A percentile compares a stretch with the other conserved stretches of the same genome.
phyloP scores from a whole-genome alignment of 2,113 vertebrate genomes.

The Eonycteris spelaea region DNA sequence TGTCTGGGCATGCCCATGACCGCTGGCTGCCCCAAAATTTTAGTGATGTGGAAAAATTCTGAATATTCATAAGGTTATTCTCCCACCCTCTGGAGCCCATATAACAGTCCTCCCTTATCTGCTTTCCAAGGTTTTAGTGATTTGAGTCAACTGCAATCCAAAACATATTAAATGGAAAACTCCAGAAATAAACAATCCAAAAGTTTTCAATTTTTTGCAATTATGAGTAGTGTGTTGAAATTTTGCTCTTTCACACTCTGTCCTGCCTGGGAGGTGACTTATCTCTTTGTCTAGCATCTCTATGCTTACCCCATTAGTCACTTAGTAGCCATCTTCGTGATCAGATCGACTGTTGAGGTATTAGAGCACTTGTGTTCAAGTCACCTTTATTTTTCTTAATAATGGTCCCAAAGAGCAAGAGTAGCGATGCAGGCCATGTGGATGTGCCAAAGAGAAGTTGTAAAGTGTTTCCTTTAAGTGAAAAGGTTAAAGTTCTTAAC shows the following conservation, averaged over 20 bases:
- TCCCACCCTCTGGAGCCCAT: neutral
- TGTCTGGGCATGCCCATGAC: neutral
- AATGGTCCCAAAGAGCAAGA: neutral
- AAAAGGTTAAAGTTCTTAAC: neutral
- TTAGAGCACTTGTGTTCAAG: neutral
- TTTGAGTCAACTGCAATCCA: neutral
- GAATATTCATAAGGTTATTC: neutral
- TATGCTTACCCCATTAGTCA: no score
- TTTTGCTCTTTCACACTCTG: no score
- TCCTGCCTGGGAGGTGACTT: neutral
- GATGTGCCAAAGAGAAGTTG: neutral
- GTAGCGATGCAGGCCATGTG: neutral
- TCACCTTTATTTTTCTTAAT: neutral
- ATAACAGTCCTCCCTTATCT: neutral
- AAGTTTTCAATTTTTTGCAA: neutral
- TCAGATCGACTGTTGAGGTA: fast-evolving
- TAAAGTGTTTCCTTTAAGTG: neutral
- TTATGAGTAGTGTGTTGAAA: neutral
- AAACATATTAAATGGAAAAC: neutral
- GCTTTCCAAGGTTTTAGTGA: neutral
- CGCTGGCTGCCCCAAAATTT: neutral
- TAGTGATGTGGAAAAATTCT: neutral
- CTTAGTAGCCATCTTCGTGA: neutral
- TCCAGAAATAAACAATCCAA: neutral
- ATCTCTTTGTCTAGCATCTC: neutral